Conservation (phyloP, 2,113 vertebrate species). For the Sula dactylatra region DNA sequence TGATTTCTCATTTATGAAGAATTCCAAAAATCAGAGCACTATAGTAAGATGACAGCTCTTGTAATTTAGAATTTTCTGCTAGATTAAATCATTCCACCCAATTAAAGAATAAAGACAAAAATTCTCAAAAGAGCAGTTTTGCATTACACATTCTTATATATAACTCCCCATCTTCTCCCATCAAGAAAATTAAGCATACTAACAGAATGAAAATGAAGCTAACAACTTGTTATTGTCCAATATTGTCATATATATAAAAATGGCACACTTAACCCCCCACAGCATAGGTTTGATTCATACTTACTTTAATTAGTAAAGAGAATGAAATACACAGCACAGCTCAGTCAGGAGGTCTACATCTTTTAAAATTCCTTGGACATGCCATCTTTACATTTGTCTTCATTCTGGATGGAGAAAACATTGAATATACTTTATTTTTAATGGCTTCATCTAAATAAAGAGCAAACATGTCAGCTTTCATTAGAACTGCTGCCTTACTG, state of each 20-base stretch:
- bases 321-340: conserved; percentile 23
- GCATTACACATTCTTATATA: not conserved
- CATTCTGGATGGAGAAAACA: conserved; percentile 72
- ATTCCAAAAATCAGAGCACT: not conserved
- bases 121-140: not conserved
- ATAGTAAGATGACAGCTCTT: not conserved
- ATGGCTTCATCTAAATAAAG: not conserved
- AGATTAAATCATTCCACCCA: not conserved
- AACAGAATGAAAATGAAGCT: not conserved
- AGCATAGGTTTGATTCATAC: conserved; percentile 36
- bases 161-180: not conserved
- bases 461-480: not conserved
- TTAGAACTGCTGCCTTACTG: not conserved
- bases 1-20: not conserved
- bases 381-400: conserved; percentile 81
- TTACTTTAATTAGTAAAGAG: conserved; percentile 68
- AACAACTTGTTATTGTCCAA: not conserved
- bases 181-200: not conserved
- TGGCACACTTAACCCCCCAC: not conserved
- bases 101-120: not conserved
- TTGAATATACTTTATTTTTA: conserved; percentile 10
- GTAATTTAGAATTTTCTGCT: not conserved
- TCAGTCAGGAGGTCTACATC: conserved; percentile 83
- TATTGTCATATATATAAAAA: not conserved
- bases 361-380: conserved; percentile 82